Evolutionary conservation across 2,113 vertebrate genomes (phyloP).

Genomic region (Hyaena hyaena): DNA sequence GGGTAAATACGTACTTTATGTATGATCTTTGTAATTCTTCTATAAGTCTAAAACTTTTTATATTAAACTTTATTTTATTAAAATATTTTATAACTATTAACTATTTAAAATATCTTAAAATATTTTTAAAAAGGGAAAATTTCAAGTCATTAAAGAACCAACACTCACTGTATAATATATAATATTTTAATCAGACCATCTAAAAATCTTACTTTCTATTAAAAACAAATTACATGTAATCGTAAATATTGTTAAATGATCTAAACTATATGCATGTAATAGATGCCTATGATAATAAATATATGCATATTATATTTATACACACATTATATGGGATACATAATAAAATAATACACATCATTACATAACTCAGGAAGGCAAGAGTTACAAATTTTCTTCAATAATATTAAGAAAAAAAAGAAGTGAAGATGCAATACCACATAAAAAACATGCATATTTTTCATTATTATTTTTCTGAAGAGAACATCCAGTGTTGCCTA

Average conservation of each 20-base stretch:
- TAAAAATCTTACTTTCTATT: not conserved
- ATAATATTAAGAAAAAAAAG: not conserved
- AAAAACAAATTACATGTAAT: not conserved
- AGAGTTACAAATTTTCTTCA: not conserved
- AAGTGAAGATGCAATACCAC: not conserved
- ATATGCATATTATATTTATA: not conserved
- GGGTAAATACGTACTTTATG: not conserved
- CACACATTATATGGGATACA: not conserved
- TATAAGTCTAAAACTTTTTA: not conserved
- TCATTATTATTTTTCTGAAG: slow-evolving; percentile 27
- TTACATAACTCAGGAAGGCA: not conserved
- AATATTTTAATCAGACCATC: not conserved
- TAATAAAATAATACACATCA: not conserved
- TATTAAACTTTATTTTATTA: not conserved
- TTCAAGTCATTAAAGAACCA: not conserved
- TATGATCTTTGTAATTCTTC: not conserved
- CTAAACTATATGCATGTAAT: not conserved
- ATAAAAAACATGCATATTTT: not conserved
- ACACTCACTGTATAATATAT: not conserved
- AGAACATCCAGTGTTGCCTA: not conserved
- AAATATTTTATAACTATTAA: not conserved
- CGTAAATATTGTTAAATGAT: not conserved
- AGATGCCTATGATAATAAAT: not conserved
- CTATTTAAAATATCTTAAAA: not conserved
- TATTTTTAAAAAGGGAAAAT: not conserved